Percentiles rank a stretch among this genome's conserved stretches.
These are phyloP conservation scores for Graphium colonna DNA, from an alignment of 2,888 invertebrate genomes.

Conservation along the genomic window DNA sequence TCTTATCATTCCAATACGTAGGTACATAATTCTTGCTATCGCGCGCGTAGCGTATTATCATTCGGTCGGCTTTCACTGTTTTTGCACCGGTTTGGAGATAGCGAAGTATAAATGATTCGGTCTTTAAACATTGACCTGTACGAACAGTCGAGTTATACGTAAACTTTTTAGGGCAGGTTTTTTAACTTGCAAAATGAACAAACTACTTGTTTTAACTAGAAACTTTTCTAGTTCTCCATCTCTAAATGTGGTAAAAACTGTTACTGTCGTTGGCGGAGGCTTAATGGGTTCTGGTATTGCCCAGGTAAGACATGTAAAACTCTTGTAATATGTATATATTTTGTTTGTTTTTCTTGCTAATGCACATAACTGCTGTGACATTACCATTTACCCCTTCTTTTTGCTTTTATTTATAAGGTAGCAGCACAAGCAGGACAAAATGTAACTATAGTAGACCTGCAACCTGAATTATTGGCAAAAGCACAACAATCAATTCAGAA, in stretches of 20 bases:
- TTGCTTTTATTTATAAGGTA: no score
- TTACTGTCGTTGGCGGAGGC: constrained; percentile 92
- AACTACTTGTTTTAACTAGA: constrained; percentile 55
- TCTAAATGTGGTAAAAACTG: constrained; percentile 84
- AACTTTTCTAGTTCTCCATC: constrained; percentile 61
- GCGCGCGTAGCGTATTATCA: not conserved
- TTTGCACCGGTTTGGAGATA: not conserved
- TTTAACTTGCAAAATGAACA: constrained; percentile 47
- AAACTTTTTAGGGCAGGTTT: not conserved
- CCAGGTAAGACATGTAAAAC: constrained; percentile 89
- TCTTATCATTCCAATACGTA: constrained; percentile 10
- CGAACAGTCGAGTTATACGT: not conserved
- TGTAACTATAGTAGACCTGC: constrained; percentile 90
- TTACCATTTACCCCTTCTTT: no score
- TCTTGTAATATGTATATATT: not conserved
- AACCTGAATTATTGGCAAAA: constrained; percentile 85
- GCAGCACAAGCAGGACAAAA: constrained; percentile 91
- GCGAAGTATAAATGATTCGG: not conserved
- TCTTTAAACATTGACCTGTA: constrained; percentile 11
- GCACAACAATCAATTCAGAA: constrained; percentile 84
- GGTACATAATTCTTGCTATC: not conserved
- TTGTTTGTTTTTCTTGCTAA: no score
- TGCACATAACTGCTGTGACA: no score
- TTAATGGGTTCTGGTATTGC: constrained; percentile 95
- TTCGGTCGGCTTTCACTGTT: constrained; percentile 15